A percentile compares a stretch with the other conserved stretches of the same genome.
Conservation (phyloP, 1,140 invertebrate species). For the Zaprionus ghesquierei region DNA sequence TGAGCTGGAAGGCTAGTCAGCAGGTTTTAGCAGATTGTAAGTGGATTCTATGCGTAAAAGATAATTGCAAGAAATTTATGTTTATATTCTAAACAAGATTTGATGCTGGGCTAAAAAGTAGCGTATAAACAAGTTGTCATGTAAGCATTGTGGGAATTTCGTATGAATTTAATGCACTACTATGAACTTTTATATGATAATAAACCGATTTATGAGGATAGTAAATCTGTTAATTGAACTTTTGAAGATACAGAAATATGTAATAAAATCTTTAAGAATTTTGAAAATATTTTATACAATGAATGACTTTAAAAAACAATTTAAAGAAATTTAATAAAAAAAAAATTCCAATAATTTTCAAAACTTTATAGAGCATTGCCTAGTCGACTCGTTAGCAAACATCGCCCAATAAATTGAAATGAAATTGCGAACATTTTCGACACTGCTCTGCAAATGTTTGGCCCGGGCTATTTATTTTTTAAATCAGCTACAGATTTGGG, state of each 20-base stretch:
- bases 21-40: not conserved
- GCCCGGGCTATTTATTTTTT: constrained; percentile 27
- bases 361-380: not conserved
- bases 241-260: too few species aligned
- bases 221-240: too few species aligned
- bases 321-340: not conserved
- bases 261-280: too few species aligned
- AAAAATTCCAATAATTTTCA: too few species aligned
- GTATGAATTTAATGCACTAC: too few species aligned
- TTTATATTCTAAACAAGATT: too few species aligned
- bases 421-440: constrained; percentile 38
- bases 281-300: too few species aligned
- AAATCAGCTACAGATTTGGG: constrained; percentile 52
- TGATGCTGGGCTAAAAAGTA: not conserved
- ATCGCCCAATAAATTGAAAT: constrained; percentile 42
- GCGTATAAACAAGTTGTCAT: not conserved
- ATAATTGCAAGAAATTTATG: not conserved
- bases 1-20: not conserved
- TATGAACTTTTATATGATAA: too few species aligned
- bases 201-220: too few species aligned
- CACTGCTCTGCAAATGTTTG: constrained; percentile 23
- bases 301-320: too few species aligned
- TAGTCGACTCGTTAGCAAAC: not conserved
- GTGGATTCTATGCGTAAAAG: not conserved
- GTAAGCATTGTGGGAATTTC: not conserved